These are phyloP conservation scores for Pterostichus madidus DNA, from an alignment of 2,888 invertebrate species.

Conservation along the genomic window DNA sequence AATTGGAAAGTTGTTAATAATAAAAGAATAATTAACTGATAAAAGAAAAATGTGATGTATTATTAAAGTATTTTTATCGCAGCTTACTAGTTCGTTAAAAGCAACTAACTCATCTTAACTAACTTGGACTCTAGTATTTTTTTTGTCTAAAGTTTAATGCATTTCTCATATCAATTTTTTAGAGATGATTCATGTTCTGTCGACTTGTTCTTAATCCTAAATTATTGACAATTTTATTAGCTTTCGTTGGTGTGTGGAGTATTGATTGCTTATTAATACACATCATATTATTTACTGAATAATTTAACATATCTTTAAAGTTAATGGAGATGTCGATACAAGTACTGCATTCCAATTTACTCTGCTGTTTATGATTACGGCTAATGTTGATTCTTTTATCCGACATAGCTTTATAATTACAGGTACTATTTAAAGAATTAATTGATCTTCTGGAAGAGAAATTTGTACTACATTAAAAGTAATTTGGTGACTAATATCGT, in stretches of 20 bases:
- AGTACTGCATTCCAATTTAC: not conserved
- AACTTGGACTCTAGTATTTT: not conserved
- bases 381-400: constrained; percentile 1
- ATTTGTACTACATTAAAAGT: not conserved
- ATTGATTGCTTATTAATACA: constrained; percentile 27
- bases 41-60: no score
- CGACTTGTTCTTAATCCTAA: not conserved
- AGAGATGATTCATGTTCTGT: not conserved
- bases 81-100: no score
- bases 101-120: no score
- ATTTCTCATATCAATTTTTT: not conserved
- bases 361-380: not conserved
- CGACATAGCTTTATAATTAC: not conserved
- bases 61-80: no score
- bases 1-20: no score
- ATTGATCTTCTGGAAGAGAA: constrained; percentile 5
- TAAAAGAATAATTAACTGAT: no score
- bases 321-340: constrained; percentile 13
- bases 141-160: not conserved
- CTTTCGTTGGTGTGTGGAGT: not conserved
- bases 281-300: constrained; percentile 26
- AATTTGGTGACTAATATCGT: not conserved
- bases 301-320: constrained; percentile 34
- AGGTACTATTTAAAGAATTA: constrained; percentile 9
- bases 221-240: constrained; percentile 31